Evolutionary conservation across 2,888 invertebrate species (phyloP).

Genomic region (Hoplodrina ambigua): DNA sequence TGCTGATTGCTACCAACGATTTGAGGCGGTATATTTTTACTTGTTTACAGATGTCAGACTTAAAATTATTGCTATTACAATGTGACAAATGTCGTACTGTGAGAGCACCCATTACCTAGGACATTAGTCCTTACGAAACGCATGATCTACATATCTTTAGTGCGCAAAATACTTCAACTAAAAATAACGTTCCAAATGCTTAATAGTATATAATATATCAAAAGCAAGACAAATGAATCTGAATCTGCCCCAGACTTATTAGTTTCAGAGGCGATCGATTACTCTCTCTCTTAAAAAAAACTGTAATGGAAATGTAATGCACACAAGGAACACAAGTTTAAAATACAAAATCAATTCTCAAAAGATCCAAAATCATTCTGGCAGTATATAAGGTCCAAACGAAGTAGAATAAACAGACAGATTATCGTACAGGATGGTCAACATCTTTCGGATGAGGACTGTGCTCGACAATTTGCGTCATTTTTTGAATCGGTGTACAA

Average conservation of each 20-base stretch:
- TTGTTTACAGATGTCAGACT: background rate
- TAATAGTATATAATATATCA: background rate
- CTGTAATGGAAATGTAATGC: too few relatives aligned
- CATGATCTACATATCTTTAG: conserved; percentile 1
- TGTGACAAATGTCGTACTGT: background rate
- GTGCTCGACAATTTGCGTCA: too few relatives aligned
- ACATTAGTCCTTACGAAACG: background rate
- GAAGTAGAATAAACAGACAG: too few relatives aligned
- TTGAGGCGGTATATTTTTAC: background rate
- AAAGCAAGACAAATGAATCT: too few relatives aligned
- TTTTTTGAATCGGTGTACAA: too few relatives aligned
- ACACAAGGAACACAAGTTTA: too few relatives aligned
- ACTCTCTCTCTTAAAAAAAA: too few relatives aligned
- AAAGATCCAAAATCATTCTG: too few relatives aligned
- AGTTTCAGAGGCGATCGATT: background rate
- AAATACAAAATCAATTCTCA: too few relatives aligned
- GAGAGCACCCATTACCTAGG: background rate
- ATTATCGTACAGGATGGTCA: too few relatives aligned
- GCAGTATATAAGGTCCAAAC: too few relatives aligned
- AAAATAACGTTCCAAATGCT: conserved; percentile 5
- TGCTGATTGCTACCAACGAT: background rate
- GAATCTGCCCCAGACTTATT: background rate
- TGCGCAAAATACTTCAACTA: background rate
- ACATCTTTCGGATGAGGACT: too few relatives aligned
- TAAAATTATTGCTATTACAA: background rate